Evolutionary conservation across 2,888 invertebrate genomes (phyloP), one percentile per base, ranked within the genome.

Genomic region (Sturmia bella): DNA sequence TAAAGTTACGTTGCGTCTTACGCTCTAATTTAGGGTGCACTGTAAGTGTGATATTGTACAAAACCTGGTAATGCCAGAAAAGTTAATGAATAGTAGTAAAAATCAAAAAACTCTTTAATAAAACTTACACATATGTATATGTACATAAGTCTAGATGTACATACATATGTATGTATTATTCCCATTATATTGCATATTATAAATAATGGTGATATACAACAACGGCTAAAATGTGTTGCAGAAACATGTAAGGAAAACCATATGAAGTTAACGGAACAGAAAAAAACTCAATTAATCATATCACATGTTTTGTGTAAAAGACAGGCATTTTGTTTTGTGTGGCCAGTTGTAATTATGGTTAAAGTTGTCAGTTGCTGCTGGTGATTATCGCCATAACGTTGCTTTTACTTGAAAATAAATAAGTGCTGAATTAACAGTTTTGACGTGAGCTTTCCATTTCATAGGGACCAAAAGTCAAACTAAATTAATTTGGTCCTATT

Each of bases 141-240:
- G 39, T 39, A 12, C 6, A 52, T 52, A 57, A 12, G n/a, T 11
- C 2, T n/a, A 41, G 13, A 1, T 27, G 17, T 5, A n/a, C 1
- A n/a, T n/a, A 1, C 1, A 37, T 12, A n/a, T 1, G 19, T 19
- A 13, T 5, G 3, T 41, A 59, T 39, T n/a, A 11, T 27, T 5
- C 41, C 15, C 41, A 13, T 11, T 43, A 45, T n/a, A 15, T 66
- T 50, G 24, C 27, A 32, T 59, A 56, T 59, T 39, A 57, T 32
- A 32, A 56, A 56, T 37, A 32, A 56, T 75, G 57, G 43, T 41
- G 27, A 39, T 45, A 6, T 37, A 48, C 56, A 48, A 56, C 24
- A 79, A 32, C 32, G 19, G 66, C 52, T 57, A 52, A 24, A 27
- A 43, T 64, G 27, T 64, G 13, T 32, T 59, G 12, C 37, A 77